A percentile compares a stretch with the other conserved stretches of the same genome.
Conservation (phyloP, 2,113 vertebrate genomes). For the Brienomyrus longianalis region DNA sequence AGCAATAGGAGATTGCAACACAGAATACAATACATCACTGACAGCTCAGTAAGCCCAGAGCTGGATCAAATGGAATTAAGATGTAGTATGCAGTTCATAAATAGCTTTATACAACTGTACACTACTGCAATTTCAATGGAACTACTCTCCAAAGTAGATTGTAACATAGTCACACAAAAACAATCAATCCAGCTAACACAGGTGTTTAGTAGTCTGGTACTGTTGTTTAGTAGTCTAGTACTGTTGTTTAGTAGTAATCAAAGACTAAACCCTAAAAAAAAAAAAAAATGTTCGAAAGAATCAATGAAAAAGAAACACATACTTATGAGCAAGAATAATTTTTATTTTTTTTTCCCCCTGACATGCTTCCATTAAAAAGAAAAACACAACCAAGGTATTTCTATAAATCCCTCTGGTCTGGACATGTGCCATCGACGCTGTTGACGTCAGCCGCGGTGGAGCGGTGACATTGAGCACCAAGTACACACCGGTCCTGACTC, state of each 20-base stretch:
- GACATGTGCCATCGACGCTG: not conserved
- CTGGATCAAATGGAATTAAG: not conserved
- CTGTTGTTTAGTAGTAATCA: not conserved
- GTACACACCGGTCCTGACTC: not conserved
- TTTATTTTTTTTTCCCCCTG: not conserved
- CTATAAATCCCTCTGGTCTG: not conserved
- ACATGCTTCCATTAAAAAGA: not conserved
- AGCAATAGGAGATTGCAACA: not conserved
- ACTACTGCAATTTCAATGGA: not conserved
- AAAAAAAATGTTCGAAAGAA: not conserved
- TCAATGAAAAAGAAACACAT: not conserved
- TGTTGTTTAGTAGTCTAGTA: not conserved
- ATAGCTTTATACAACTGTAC: not conserved
- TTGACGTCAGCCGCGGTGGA: not conserved
- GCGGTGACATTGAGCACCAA: not conserved
- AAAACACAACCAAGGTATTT: not conserved
- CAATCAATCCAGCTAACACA: not conserved
- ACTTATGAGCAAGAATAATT: not conserved
- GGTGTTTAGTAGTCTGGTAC: not conserved
- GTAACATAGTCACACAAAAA: not conserved
- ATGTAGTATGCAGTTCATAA: not conserved
- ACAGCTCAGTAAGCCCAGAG: not conserved
- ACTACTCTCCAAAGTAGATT: not conserved
- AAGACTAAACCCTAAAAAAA: not conserved
- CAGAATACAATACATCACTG: not conserved